Percentiles rank a stretch among this genome's conserved stretches.
Evolutionary conservation across 2,888 invertebrate genomes (phyloP).

Genomic region (Carpatolechia fugitivella): DNA sequence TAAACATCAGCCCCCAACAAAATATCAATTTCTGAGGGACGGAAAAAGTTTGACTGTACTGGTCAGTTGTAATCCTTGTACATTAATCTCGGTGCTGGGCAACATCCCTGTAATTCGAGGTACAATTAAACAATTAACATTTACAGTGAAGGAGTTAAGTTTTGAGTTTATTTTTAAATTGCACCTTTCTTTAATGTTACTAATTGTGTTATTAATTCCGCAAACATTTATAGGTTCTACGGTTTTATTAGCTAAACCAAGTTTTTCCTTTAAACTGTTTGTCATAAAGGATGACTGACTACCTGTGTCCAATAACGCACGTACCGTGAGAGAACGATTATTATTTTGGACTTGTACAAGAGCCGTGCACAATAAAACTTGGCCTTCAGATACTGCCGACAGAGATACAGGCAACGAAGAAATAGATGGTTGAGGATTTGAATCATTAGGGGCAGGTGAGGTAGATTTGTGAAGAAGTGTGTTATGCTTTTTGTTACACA

Average conservation of each 20-base stretch:
- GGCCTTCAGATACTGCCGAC: neutral
- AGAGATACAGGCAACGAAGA: neutral
- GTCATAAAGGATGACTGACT: constrained; percentile 15
- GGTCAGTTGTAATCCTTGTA: constrained; percentile 13
- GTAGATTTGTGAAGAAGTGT: neutral
- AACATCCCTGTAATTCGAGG: constrained; percentile 21
- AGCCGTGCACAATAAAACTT: constrained; percentile 9
- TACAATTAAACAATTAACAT: neutral
- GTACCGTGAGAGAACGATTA: neutral
- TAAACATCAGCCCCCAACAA: constrained; percentile 24
- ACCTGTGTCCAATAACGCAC: neutral
- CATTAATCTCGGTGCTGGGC: constrained; percentile 14
- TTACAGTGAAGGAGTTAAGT: neutral
- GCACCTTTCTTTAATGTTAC: constrained; percentile 11
- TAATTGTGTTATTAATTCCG: constrained; percentile 14
- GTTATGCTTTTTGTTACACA: constrained; percentile 7
- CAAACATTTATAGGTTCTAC: constrained; percentile 5
- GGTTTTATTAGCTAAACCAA: neutral
- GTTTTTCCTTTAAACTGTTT: neutral
- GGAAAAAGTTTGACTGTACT: constrained; percentile 16
- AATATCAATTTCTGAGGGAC: constrained; percentile 20
- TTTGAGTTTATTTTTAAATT: neutral
- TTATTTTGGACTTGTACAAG: neutral
- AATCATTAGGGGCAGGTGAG: neutral
- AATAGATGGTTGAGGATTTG: neutral